Evolutionary conservation across 2,113 vertebrate species (phyloP).

Genomic region (Eulemur macaco): DNA sequence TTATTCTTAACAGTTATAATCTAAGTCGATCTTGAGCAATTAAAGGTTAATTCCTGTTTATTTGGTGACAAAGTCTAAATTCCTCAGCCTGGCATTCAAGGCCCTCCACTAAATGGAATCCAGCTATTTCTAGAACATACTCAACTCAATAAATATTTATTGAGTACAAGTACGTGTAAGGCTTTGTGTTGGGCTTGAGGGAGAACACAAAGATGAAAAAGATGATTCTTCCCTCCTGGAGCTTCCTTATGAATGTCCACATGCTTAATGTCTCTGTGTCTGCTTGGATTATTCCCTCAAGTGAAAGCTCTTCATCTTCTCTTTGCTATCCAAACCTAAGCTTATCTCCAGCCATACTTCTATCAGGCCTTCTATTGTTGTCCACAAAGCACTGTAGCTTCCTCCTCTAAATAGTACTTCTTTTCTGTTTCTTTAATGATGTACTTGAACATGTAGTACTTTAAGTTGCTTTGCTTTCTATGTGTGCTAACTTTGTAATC

Average conservation of each 20-base stretch:
- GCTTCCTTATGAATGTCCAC: neutral
- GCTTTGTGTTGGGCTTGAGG: neutral
- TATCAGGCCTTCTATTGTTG: neutral
- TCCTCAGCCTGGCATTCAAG: neutral
- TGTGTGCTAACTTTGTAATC: neutral
- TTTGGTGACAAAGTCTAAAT: conserved; percentile 10
- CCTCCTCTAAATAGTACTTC: neutral
- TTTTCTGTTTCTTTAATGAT: neutral
- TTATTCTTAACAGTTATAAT: neutral
- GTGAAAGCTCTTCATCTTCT: neutral
- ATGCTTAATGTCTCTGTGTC: neutral
- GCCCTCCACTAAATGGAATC: neutral
- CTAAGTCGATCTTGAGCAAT: neutral
- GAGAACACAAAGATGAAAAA: neutral
- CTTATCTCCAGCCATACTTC: neutral
- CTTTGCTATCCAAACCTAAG: neutral
- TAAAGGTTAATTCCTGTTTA: neutral
- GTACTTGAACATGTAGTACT: neutral
- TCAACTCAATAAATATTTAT: neutral
- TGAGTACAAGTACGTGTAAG: neutral
- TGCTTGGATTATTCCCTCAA: neutral
- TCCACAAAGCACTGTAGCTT: neutral
- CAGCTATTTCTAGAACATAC: neutral
- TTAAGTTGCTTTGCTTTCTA: neutral
- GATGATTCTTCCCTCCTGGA: neutral